Evolutionary conservation across 2,888 invertebrate genomes (phyloP), one percentile per base, ranked within the genome.

Genomic region (Magallana nippona): DNA sequence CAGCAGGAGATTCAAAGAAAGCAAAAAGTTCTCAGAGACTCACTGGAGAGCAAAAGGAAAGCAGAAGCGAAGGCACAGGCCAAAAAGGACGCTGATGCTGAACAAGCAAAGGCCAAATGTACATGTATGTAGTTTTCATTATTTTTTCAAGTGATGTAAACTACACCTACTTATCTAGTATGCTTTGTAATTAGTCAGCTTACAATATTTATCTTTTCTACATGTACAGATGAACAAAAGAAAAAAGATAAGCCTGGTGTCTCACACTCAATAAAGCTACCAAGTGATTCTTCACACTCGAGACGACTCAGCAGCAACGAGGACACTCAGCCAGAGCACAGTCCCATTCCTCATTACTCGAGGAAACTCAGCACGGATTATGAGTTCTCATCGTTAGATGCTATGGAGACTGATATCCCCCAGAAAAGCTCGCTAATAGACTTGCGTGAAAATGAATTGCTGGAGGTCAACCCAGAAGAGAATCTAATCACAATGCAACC

Each of bases 181-280:
- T 44, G 44, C 44, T 44, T 44, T 44, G 8, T 44, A 44, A 44
- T 44, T 44, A 5, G 44, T 44, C 44, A 44, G 3, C 44, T 44
- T 44, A 44, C 44, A 44, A 44, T 5, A 44, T 44, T 44, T 44
- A 8, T 22, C 22, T 63, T 62, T 22, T 63, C 19, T 22, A 22
- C 27, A 13, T 63, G 22, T 63, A 63, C 63, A 63, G 63, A 32
- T 63, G 63, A 63, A 27, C 63, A 63, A 22, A 63, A 63, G 22
- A 63, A 63, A 27, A 63, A 27, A 63, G 63, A 63, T 10, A 63
- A 63, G 13, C 10, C 27, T 13, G 22, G 10, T 0, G 15, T 27
- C 10, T 22, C 22, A 13, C 63, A 63, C 63, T 27, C 15, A 22
- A 22, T 63, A 19, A 63, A 27, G 27, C 22, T 63, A 32, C 63